Conservation (phyloP, 2,797 vertebrate species). For the Leuciscus waleckii region DNA sequence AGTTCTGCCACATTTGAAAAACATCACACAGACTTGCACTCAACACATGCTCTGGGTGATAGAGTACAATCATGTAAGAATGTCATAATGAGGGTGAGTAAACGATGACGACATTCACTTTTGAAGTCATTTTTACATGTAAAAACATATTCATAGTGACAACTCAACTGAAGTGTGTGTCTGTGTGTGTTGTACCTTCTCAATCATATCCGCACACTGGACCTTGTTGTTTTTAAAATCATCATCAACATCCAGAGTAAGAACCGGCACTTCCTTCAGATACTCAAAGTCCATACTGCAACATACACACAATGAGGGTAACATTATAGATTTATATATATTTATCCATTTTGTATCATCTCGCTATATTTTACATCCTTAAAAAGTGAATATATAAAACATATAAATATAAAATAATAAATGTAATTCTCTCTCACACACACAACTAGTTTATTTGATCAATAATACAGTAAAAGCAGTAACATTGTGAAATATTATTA, state of each 20-base stretch:
- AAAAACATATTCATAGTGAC: not conserved
- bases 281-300: constrained; percentile 87
- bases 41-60: not conserved
- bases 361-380: not conserved
- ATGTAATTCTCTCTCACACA: too few species aligned
- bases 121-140: not conserved
- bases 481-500: not conserved
- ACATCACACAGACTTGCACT: not conserved
- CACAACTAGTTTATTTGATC: not conserved
- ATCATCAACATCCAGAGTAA: constrained; percentile 90
- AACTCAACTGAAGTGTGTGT: not conserved
- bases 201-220: constrained; percentile 82
- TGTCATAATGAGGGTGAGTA: not conserved
- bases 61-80: not conserved
- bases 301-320: not conserved
- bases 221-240: constrained; percentile 81
- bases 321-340: not conserved
- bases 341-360: not conserved
- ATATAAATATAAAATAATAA: too few species aligned
- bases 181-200: constrained; percentile 83
- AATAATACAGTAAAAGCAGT: not conserved
- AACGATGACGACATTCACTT: not conserved
- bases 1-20: not conserved
- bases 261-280: constrained; percentile 85
- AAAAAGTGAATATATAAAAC: not conserved